These are phyloP conservation scores for Stenoptilia bipunctidactyla DNA, from an alignment of 2,888 invertebrate species.

Conservation along the genomic window DNA sequence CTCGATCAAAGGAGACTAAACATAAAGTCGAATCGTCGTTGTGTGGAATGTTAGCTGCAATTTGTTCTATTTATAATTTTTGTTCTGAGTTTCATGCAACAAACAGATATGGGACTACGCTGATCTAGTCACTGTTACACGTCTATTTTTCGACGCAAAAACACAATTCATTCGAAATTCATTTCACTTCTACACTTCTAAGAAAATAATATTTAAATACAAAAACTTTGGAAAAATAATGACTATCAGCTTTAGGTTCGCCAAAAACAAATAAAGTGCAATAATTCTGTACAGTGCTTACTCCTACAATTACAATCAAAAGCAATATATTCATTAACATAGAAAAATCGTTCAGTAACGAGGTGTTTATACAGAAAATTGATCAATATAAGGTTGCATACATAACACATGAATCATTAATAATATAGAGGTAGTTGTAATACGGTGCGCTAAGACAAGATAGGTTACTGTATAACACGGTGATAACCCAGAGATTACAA, in stretches of 20 bases:
- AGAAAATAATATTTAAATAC: not conserved
- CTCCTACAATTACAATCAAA: slow-evolving; percentile 11
- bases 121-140: slow-evolving; percentile 1
- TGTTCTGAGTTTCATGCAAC: slow-evolving; percentile 57
- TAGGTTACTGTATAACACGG: slow-evolving; percentile 58
- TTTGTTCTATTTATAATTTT: slow-evolving; percentile 54
- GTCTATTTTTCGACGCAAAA: too few species aligned
- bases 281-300: slow-evolving; percentile 53
- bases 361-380: not conserved
- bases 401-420: not conserved
- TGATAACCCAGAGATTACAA: slow-evolving; percentile 67
- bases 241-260: too few species aligned
- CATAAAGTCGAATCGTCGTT: slow-evolving; percentile 34
- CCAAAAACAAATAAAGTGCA: slow-evolving; percentile 37
- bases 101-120: slow-evolving; percentile 21
- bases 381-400: not conserved
- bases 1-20: slow-evolving; percentile 24
- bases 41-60: slow-evolving; percentile 65
- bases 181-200: slow-evolving; percentile 12
- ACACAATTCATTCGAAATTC: too few species aligned
- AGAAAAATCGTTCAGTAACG: too few species aligned
- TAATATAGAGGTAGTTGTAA: not conserved
- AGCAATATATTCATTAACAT: slow-evolving; percentile 21
- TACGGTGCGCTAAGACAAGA: slow-evolving; percentile 50
- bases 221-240: too few species aligned